Percentiles rank a stretch among this genome's conserved stretches.
Conservation (phyloP, 2,888 invertebrate species). For the Cerastoderma edule region DNA sequence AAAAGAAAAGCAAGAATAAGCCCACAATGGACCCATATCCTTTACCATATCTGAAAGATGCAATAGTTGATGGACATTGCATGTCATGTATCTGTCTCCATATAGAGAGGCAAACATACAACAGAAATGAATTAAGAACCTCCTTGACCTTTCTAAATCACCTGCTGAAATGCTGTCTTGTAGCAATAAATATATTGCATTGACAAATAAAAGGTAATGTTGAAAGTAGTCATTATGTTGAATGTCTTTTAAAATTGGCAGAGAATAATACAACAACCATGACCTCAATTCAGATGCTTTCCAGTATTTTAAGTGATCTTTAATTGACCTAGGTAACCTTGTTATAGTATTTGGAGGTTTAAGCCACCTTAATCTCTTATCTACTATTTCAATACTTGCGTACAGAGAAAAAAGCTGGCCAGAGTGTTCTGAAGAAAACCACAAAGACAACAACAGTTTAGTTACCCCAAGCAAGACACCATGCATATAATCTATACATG, state of each 20-base stretch:
- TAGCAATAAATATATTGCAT: slow-evolving; percentile 46
- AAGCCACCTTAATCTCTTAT: slow-evolving; percentile 40
- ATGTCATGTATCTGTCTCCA: slow-evolving; percentile 47
- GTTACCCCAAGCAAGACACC: slow-evolving; percentile 51
- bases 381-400: slow-evolving; percentile 31
- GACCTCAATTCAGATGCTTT: slow-evolving; percentile 58
- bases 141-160: slow-evolving; percentile 30
- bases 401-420: slow-evolving; percentile 29
- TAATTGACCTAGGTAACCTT: slow-evolving; percentile 43
- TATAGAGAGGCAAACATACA: slow-evolving; percentile 45
- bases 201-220: slow-evolving; percentile 50
- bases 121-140: slow-evolving; percentile 45
- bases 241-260: slow-evolving; percentile 41
- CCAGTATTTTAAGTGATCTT: slow-evolving; percentile 57
- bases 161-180: slow-evolving; percentile 30
- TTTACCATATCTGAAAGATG: slow-evolving; percentile 48
- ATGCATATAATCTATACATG: slow-evolving; percentile 62
- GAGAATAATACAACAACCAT: slow-evolving; percentile 60
- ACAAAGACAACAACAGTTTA: slow-evolving; percentile 44
- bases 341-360: slow-evolving; percentile 52
- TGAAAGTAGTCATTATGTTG: slow-evolving; percentile 34
- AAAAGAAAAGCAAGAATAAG: slow-evolving; percentile 18
- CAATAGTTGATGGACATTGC: slow-evolving; percentile 51
- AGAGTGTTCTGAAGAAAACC: slow-evolving; percentile 29
- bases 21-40: slow-evolving; percentile 55